Conservation (phyloP, 2,113 vertebrate genomes). For the Orientallactaga bullata region DNA sequence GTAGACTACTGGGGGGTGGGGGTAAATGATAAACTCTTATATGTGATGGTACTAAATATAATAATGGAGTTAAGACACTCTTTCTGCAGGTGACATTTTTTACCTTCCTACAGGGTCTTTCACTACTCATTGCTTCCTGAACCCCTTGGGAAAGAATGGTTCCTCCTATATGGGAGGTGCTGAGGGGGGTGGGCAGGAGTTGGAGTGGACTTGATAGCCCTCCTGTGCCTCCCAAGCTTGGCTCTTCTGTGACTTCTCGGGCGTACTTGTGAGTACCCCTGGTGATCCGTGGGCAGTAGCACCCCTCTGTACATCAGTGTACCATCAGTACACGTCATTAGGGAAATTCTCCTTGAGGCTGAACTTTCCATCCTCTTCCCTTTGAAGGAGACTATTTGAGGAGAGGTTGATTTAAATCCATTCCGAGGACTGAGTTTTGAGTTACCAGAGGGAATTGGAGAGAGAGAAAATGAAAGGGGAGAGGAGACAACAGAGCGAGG, state of each 20-base stretch:
- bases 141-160: not conserved
- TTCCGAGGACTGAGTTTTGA: conserved; percentile 54
- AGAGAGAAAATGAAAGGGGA: conserved; percentile 41
- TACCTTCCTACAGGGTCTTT: not conserved
- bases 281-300: not conserved
- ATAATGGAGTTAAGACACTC: not conserved
- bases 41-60: not conserved
- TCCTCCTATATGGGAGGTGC: not conserved
- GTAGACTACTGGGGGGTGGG: not conserved
- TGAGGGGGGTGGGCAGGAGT: not conserved
- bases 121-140: not conserved
- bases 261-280: not conserved
- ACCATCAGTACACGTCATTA: not conserved
- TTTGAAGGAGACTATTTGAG: conserved; percentile 57
- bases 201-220: not conserved
- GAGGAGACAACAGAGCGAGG: not conserved
- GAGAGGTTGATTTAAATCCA: conserved; percentile 69
- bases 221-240: not conserved
- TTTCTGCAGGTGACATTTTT: not conserved
- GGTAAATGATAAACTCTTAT: not conserved
- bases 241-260: not conserved
- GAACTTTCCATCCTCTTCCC: conserved; percentile 47
- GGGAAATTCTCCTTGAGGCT: conserved; percentile 50
- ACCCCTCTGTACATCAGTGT: not conserved
- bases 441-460: conserved; percentile 65